Evolutionary conservation across 2,888 invertebrate species (phyloP).

Genomic region (Ormyrus labotus): DNA sequence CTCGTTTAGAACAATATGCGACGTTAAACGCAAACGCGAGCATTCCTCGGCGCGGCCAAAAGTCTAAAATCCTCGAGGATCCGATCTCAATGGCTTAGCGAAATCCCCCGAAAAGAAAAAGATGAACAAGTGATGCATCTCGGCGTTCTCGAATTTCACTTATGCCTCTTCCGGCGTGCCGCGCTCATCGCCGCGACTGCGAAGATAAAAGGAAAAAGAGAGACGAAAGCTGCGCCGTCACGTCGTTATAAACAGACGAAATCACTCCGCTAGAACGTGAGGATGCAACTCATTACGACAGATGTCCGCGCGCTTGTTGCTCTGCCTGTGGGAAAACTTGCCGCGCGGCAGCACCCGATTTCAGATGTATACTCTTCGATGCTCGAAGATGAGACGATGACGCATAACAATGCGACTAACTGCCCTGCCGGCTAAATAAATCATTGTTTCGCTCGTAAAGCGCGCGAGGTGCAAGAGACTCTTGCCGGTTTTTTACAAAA

Average conservation of each 20-base stretch:
- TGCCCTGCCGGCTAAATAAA: constrained; percentile 18
- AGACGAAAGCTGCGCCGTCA: constrained; percentile 69
- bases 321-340: constrained; percentile 36
- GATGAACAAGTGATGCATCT: neutral
- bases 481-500: too few species aligned
- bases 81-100: neutral
- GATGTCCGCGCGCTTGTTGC: constrained; percentile 66
- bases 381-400: constrained; percentile 17
- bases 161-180: constrained; percentile 5
- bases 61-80: neutral
- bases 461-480: too few species aligned
- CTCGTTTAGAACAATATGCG: too few species aligned
- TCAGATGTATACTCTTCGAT: neutral
- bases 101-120: neutral
- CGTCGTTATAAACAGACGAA: constrained; percentile 59
- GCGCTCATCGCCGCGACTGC: constrained; percentile 59
- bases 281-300: constrained; percentile 76
- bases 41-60: neutral
- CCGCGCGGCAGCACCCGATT: constrained; percentile 7
- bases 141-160: constrained; percentile 56
- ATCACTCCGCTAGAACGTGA: constrained; percentile 65
- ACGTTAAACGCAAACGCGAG: neutral
- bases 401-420: constrained; percentile 2
- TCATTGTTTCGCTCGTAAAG: constrained; percentile 15
- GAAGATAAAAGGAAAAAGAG: constrained; percentile 60